Conservation (phyloP, 23 tunicate species). For the Corella eumyota region DNA sequence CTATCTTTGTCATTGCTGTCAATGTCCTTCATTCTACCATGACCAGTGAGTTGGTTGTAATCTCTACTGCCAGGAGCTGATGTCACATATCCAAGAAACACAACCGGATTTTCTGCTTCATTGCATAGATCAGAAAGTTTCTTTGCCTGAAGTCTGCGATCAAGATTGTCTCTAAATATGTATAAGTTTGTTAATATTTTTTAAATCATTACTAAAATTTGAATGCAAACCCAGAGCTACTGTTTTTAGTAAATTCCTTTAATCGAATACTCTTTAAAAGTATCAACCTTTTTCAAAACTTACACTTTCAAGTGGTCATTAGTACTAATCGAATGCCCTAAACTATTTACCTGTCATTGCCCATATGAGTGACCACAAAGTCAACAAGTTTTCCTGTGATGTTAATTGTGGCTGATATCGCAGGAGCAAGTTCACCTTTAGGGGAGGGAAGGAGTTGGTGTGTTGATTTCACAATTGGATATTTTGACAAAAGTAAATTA, state of each 20-base stretch:
- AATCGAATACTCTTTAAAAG: too few relatives aligned
- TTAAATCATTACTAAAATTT: too few relatives aligned
- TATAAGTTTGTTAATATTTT: too few relatives aligned
- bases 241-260: too few relatives aligned
- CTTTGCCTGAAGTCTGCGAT: slow-evolving; percentile 43
- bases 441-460: slow-evolving; percentile 64
- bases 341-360: slow-evolving; percentile 46
- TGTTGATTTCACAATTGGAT: slow-evolving; percentile 49
- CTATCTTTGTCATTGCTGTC: slow-evolving; percentile 39
- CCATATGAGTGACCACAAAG: slow-evolving; percentile 69
- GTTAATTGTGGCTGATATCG: slow-evolving; percentile 51
- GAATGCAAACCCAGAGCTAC: too few relatives aligned
- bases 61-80: slow-evolving; percentile 54
- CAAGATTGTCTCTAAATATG: slow-evolving; percentile 33
- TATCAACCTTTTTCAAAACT: too few relatives aligned
- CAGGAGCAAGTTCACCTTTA: slow-evolving; percentile 58
- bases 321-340: too few relatives aligned
- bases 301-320: too few relatives aligned
- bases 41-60: slow-evolving; percentile 16
- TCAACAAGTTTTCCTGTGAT: slow-evolving; percentile 41
- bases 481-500: slow-evolving; percentile 39
- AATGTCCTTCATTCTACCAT: slow-evolving; percentile 44
- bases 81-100: slow-evolving; percentile 60
- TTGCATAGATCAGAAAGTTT: slow-evolving; percentile 19
- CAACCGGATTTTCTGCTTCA: slow-evolving; percentile 28